Evolutionary conservation across 2,113 vertebrate genomes (phyloP).

Genomic region (Mormyrus lacerda): DNA sequence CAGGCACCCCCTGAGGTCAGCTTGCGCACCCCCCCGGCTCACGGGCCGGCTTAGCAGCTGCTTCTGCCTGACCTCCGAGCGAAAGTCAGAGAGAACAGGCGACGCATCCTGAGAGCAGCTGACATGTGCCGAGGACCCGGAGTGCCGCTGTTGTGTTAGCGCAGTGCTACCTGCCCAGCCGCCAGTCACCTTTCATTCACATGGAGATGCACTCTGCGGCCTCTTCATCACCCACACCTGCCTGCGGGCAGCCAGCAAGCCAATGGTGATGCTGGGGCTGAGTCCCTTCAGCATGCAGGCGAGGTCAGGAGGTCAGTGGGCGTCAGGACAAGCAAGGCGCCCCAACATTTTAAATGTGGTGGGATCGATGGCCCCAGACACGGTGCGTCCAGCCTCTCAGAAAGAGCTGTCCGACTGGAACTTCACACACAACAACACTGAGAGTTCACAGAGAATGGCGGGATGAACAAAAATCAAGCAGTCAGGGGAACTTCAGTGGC

Average conservation of each 20-base stretch:
- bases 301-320: neutral
- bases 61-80: conserved; percentile 43
- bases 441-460: neutral
- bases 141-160: neutral
- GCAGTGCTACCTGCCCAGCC: neutral
- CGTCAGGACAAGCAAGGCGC: neutral
- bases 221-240: neutral
- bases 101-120: neutral
- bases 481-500: neutral
- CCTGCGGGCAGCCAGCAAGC: neutral
- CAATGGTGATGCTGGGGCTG: neutral
- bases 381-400: neutral
- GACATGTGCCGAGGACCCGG: neutral
- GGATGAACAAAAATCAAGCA: neutral
- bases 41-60: conserved; percentile 31
- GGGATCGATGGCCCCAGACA: neutral
- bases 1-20: conserved; percentile 33
- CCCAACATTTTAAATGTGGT: neutral
- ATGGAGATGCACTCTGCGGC: neutral
- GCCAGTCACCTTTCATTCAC: neutral
- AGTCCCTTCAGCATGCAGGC: neutral
- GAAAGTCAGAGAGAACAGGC: conserved; percentile 2
- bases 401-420: neutral
- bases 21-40: conserved; percentile 36
- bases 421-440: neutral